phyloP scores from a whole-genome alignment of 2,888 invertebrate species.

The Phorcus lineatus region DNA sequence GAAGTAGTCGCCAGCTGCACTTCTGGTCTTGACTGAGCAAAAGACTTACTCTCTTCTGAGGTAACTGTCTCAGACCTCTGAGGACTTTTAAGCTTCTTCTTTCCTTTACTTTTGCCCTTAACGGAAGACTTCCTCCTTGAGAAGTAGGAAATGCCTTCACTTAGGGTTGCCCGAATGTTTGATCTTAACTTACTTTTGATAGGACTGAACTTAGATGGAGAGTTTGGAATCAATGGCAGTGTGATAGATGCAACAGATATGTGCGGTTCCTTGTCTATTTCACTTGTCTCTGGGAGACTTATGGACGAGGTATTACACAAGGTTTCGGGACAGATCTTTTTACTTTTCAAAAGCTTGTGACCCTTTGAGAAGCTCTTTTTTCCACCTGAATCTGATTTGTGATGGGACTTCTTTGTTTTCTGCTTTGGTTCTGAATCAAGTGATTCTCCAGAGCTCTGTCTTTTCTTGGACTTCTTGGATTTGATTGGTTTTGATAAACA shows the following conservation, averaged over 20 bases:
- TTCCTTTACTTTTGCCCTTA: conserved; percentile 28
- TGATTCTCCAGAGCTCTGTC: neutral
- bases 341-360: conserved; percentile 27
- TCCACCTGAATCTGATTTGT: neutral
- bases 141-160: conserved; percentile 45
- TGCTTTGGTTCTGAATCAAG: neutral
- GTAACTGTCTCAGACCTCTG: neutral
- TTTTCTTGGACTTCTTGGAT: neutral
- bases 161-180: conserved; percentile 40
- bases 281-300: neutral
- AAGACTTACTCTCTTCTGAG: neutral
- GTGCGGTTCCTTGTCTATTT: neutral
- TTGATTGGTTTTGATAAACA: neutral
- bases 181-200: conserved; percentile 44
- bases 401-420: neutral
- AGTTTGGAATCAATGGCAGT: neutral
- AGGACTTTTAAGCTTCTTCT: neutral
- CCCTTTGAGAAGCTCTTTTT: neutral
- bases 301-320: neutral
- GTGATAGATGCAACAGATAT: neutral
- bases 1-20: neutral
- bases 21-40: neutral
- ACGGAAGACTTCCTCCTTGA: conserved; percentile 4
- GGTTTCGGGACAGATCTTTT: conserved; percentile 1
- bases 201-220: conserved; percentile 20